phyloP scores from a whole-genome alignment of 1,140 invertebrate genomes.

The Probaryconus sp. region DNA sequence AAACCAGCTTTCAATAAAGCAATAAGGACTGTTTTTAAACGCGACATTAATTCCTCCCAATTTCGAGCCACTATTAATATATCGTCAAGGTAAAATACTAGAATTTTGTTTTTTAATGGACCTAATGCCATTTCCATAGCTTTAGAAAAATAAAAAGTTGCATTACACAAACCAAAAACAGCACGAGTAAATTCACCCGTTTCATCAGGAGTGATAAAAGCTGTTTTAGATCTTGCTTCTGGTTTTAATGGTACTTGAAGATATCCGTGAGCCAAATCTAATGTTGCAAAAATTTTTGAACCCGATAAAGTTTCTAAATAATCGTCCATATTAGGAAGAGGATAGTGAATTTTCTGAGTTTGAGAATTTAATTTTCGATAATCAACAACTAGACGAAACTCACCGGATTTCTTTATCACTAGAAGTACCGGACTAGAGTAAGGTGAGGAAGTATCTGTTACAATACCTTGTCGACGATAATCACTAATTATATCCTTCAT shows the following conservation, averaged over 20 bases:
- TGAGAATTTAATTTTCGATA: background rate
- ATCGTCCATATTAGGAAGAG: background rate
- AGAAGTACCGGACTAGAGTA: background rate
- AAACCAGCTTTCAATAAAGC: background rate
- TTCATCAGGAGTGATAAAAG: too few relatives aligned
- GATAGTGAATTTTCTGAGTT: background rate
- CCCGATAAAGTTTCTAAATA: background rate
- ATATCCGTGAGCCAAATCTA: too few relatives aligned
- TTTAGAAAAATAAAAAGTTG: conserved; percentile 20
- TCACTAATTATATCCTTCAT: background rate
- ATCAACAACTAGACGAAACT: background rate
- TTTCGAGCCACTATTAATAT: background rate
- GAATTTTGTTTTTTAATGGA: background rate
- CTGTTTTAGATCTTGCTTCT: too few relatives aligned
- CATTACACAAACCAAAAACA: too few relatives aligned
- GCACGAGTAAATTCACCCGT: too few relatives aligned
- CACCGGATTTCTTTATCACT: background rate
- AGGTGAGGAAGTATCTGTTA: background rate
- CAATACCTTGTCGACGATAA: background rate
- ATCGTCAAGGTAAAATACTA: background rate
- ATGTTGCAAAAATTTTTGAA: background rate
- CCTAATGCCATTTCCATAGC: background rate
- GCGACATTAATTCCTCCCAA: background rate
- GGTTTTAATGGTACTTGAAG: too few relatives aligned
- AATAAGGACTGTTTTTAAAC: background rate